Conservation (phyloP, 2,888 invertebrate species). For the Parascotia fuliginaria region DNA sequence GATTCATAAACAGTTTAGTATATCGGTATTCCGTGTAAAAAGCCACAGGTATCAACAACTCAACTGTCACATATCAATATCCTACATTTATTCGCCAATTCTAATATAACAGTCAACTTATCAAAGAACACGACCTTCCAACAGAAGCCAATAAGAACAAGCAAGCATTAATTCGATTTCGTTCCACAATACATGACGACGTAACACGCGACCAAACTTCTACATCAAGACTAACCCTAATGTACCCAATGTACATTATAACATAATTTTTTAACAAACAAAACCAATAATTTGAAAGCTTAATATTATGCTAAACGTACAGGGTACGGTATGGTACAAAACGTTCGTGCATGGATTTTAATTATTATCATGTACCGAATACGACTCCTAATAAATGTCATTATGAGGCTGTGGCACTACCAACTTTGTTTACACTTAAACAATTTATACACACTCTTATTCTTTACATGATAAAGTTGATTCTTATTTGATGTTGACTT, state of each 20-base stretch:
- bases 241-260: constrained; percentile 47
- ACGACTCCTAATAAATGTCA: constrained; percentile 85
- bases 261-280: constrained; percentile 53
- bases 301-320: constrained; percentile 79
- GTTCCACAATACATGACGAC: constrained; percentile 33
- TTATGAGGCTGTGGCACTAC: constrained; percentile 74
- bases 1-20: no score
- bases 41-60: neutral
- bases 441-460: constrained; percentile 31
- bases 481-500: constrained; percentile 21
- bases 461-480: constrained; percentile 18
- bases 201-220: constrained; percentile 39
- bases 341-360: constrained; percentile 84
- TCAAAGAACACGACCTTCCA: constrained; percentile 7
- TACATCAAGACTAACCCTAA: constrained; percentile 23
- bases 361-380: constrained; percentile 85
- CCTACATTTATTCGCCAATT: neutral
- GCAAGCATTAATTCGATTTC: constrained; percentile 22
- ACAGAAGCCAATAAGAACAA: constrained; percentile 9
- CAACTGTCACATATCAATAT: neutral
- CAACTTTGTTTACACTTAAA: constrained; percentile 31
- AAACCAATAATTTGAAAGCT: constrained; percentile 66
- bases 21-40: no score
- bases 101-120: constrained; percentile 7
- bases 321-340: constrained; percentile 78